phyloP scores from a whole-genome alignment of 2,113 vertebrate genomes.

The human (Homo sapiens) region DNA sequence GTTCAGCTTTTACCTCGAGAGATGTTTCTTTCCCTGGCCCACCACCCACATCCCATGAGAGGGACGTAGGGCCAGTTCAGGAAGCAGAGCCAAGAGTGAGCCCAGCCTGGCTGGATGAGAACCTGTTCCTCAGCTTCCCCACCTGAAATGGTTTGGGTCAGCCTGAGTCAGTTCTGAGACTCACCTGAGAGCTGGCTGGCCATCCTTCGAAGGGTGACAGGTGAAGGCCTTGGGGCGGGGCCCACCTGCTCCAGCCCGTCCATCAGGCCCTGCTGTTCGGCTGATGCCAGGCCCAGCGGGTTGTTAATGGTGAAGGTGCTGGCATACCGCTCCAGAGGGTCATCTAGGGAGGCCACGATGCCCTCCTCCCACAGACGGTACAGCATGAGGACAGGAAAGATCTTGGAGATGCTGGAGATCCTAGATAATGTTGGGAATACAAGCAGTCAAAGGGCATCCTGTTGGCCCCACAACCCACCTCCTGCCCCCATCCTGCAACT shows the following conservation, averaged over 20 bases:
- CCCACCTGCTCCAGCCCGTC: slow-evolving; percentile 89
- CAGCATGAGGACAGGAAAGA: slow-evolving; percentile 94
- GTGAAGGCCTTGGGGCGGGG: slow-evolving; percentile 84
- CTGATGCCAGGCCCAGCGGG: slow-evolving; percentile 84
- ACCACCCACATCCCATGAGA: background rate
- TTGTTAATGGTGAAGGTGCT: slow-evolving; percentile 92
- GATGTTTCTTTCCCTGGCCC: background rate
- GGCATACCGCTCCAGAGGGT: slow-evolving; percentile 90
- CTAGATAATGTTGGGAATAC: slow-evolving; percentile 74
- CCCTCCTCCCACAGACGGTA: slow-evolving; percentile 96
- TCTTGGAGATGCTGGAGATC: slow-evolving; percentile 94
- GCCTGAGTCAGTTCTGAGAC: background rate
- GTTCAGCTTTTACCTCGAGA: background rate
- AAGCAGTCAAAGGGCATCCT: background rate
- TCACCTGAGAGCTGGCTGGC: slow-evolving; percentile 92
- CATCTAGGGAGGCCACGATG: slow-evolving; percentile 89
- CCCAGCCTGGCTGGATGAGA: background rate
- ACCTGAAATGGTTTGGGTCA: background rate
- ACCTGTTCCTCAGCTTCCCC: background rate
- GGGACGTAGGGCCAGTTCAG: too few species aligned
- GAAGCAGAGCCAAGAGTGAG: background rate
- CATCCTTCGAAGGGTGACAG: slow-evolving; percentile 92
- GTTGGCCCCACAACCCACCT: background rate
- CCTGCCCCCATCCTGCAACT: background rate
- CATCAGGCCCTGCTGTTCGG: slow-evolving; percentile 83